phyloP scores from a whole-genome alignment of 2,888 invertebrate genomes.

The Drosophila picticornis region DNA sequence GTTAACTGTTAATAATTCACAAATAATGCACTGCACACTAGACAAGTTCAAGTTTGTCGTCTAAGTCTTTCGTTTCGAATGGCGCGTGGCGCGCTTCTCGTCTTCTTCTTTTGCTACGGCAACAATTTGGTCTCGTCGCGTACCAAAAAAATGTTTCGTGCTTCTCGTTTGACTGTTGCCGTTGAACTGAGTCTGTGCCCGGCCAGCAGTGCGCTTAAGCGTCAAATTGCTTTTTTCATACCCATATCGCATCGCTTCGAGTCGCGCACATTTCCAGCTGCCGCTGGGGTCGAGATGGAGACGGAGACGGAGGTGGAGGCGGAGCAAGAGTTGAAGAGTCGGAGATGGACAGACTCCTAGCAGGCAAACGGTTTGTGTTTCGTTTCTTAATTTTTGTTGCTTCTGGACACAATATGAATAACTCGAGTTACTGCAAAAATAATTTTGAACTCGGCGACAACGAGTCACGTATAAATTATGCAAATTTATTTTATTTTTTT shows the following conservation, averaged over 20 bases:
- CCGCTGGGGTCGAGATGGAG: neutral
- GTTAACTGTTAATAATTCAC: constrained; percentile 10
- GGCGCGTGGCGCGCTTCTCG: constrained; percentile 26
- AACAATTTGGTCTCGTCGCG: constrained; percentile 30
- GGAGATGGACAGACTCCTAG: constrained; percentile 29
- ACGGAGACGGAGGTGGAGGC: neutral
- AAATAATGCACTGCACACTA: constrained; percentile 29
- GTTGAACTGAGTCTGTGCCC: constrained; percentile 82
- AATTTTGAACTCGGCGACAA: constrained; percentile 41
- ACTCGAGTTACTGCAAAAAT: constrained; percentile 36
- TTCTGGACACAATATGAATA: constrained; percentile 21
- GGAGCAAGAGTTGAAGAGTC: neutral
- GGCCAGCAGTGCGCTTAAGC: constrained; percentile 76
- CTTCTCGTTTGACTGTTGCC: constrained; percentile 82
- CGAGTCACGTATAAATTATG: constrained; percentile 63
- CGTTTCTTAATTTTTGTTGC: constrained; percentile 15
- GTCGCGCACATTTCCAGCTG: constrained; percentile 22
- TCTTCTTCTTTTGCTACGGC: constrained; percentile 16
- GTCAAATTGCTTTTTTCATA: constrained; percentile 72
- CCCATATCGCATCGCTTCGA: constrained; percentile 11
- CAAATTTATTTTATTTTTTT: constrained; percentile 44
- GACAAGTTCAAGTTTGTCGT: constrained; percentile 83
- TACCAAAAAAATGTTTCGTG: constrained; percentile 60
- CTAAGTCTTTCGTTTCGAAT: constrained; percentile 67
- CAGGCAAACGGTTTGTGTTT: constrained; percentile 27